Evolutionary conservation across 2,888 invertebrate species (phyloP), one percentile per base, ranked within the genome.

Genomic region (Xylota segnis): DNA sequence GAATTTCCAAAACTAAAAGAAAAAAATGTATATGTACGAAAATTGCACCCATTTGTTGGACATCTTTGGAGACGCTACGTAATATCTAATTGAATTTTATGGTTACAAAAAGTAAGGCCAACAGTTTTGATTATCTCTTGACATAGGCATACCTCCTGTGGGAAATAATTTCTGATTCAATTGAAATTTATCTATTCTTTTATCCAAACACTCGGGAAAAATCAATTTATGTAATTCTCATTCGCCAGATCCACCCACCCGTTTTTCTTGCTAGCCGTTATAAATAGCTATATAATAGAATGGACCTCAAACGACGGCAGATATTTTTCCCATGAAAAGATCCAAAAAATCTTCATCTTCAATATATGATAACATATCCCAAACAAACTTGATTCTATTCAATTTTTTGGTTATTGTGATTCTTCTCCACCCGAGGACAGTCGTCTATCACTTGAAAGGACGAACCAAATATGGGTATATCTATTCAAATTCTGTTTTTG

Each of bases 291-390:
- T 56, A 45, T 70, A 56, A 56, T 56, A 18, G 56, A 43, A 70
- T 43, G 40, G 12, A 50, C 56, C 43, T 70, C 56, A 16, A 56
- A 56, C 70, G 12, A 56, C 45, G 18, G 27, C 29, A 27, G 6
- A 70, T 16, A 56, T 54, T 56, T 70, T 56, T 56, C 12, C 29
- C 43, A 18, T 56, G 16, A 29, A 29, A 43, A 56, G 29, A 56
- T 40, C 37, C 16, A 68, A 56, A 43, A 40, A 40, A 52, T 18
- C 45, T 32, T 43, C 12, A 29, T 47, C 45, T 18, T 58, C 45
- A 47, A 47, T 71, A 58, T 71, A 58, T 45, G 71, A 71, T 71
- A 58, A 58, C 58, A 32, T 58, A 34, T 59, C 58, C 71, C 58
- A 58, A 58, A 47, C 34, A 71, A 71, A 71, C 56, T 32, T 34